Percentiles rank a stretch among this genome's conserved stretches.
phyloP scores from a whole-genome alignment of 2,888 invertebrate species.

The Sialis fuliginosa region DNA sequence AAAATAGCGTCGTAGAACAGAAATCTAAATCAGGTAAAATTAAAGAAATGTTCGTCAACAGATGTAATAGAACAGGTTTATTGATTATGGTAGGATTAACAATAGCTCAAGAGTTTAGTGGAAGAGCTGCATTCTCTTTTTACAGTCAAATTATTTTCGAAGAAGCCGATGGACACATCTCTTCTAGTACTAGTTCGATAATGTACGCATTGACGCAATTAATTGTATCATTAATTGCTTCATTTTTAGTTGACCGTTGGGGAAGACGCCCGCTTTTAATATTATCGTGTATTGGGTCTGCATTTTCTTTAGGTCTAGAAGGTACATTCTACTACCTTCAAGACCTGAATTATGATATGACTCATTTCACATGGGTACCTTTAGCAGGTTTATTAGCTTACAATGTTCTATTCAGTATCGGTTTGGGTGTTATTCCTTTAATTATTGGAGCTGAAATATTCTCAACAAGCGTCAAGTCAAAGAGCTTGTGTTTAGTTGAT shows the following conservation, averaged over 20 bases:
- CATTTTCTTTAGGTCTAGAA: slow-evolving; percentile 29
- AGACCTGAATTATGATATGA: slow-evolving; percentile 20
- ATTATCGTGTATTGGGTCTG: slow-evolving; percentile 33
- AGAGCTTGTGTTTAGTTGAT: slow-evolving; percentile 37
- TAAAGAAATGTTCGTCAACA: slow-evolving; percentile 15
- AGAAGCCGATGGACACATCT: slow-evolving; percentile 6
- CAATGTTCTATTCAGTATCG: slow-evolving; percentile 37
- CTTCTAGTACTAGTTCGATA: slow-evolving; percentile 1
- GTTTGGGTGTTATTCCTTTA: slow-evolving; percentile 40
- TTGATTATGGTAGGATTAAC: slow-evolving; percentile 20
- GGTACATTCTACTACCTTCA: slow-evolving; percentile 32
- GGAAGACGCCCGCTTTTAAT: slow-evolving; percentile 35
- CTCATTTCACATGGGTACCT: slow-evolving; percentile 30
- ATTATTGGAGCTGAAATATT: slow-evolving; percentile 45
- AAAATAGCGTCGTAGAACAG: slow-evolving; percentile 15
- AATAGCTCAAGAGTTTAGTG: slow-evolving; percentile 27
- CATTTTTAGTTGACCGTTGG: slow-evolving; percentile 32
- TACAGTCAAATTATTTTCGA: slow-evolving; percentile 27
- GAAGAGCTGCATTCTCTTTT: slow-evolving; percentile 20
- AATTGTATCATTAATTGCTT: slow-evolving; percentile 11
- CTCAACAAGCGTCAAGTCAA: slow-evolving; percentile 41
- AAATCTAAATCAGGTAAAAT: slow-evolving; percentile 13
- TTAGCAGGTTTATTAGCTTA: slow-evolving; percentile 35
- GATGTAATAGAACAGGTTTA: slow-evolving; percentile 22
- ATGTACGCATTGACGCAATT: slow-evolving; percentile 4